phyloP scores from a whole-genome alignment of 2,888 invertebrate genomes.

The Lymantria monacha region DNA sequence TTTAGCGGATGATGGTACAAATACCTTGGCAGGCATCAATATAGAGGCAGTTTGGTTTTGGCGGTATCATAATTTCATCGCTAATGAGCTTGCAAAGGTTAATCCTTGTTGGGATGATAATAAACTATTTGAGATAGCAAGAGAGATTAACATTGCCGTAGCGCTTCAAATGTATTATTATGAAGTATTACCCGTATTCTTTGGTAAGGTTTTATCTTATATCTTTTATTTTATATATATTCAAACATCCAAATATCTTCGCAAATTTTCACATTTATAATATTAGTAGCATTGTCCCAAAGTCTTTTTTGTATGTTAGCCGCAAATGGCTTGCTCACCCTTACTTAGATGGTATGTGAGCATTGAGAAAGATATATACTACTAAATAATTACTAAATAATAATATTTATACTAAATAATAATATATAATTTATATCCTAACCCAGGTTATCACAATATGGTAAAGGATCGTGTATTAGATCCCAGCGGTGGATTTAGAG shows the following conservation, averaged over 20 bases:
- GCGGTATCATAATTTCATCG: slow-evolving; percentile 48
- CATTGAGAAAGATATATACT: no score
- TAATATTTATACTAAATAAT: no score
- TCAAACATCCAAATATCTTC: no score
- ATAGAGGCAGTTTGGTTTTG: slow-evolving; percentile 42
- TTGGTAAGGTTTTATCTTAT: not conserved
- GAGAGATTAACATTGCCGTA: slow-evolving; percentile 49
- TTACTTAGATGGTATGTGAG: no score
- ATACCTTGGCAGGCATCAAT: slow-evolving; percentile 43
- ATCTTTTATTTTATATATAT: not conserved
- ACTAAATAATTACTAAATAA: no score
- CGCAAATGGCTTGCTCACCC: no score
- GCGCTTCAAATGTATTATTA: slow-evolving; percentile 41
- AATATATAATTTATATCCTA: no score
- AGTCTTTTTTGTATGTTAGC: no score
- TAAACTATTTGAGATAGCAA: slow-evolving; percentile 37
- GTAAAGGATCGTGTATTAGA: slow-evolving; percentile 39
- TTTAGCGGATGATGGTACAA: slow-evolving; percentile 44
- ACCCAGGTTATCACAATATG: slow-evolving; percentile 27
- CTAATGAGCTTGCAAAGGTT: slow-evolving; percentile 28
- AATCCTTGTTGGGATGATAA: slow-evolving; percentile 55
- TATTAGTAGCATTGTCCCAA: no score
- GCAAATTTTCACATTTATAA: no score
- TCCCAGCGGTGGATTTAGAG: slow-evolving; percentile 37
- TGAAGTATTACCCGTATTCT: slow-evolving; percentile 18